phyloP scores from a whole-genome alignment of 2,797 vertebrate genomes.

The Rhinogobio ventralis region DNA sequence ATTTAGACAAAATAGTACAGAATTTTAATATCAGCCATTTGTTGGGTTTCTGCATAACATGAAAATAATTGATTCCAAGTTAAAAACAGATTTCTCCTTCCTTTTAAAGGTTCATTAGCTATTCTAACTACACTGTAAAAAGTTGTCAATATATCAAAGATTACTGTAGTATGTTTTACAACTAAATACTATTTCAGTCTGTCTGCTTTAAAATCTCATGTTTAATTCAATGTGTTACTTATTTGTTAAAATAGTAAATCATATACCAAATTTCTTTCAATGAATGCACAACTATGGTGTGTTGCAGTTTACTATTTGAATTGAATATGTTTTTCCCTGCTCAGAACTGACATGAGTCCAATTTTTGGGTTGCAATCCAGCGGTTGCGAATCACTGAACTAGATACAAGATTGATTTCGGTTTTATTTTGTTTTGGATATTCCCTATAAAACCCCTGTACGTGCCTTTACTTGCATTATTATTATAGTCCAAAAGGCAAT shows the following conservation, averaged over 20 bases:
- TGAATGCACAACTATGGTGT: background rate
- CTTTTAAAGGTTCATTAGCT: no score
- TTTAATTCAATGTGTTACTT: background rate
- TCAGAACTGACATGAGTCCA: background rate
- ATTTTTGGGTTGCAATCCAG: background rate
- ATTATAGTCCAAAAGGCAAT: conserved; percentile 16
- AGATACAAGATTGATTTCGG: background rate
- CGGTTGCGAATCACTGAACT: conserved; percentile 8
- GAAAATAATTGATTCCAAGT: no score
- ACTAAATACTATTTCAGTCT: background rate
- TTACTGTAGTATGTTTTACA: no score
- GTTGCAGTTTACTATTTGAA: background rate
- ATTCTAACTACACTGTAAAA: no score
- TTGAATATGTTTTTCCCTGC: background rate
- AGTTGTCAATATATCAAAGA: no score
- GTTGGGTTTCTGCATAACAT: no score
- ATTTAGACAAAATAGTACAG: no score
- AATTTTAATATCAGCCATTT: no score
- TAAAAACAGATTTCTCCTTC: no score
- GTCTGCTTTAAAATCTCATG: background rate
- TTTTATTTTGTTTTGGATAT: conserved; percentile 20
- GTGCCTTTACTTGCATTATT: conserved; percentile 12
- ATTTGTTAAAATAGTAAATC: background rate
- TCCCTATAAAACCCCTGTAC: background rate
- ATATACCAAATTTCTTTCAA: background rate